Evolutionary conservation across 30 jellyfish, hydroid and myxozoan species (phyloP), one percentile per base, ranked within the genome.

Genomic region (Aurelia coerulea): DNA sequence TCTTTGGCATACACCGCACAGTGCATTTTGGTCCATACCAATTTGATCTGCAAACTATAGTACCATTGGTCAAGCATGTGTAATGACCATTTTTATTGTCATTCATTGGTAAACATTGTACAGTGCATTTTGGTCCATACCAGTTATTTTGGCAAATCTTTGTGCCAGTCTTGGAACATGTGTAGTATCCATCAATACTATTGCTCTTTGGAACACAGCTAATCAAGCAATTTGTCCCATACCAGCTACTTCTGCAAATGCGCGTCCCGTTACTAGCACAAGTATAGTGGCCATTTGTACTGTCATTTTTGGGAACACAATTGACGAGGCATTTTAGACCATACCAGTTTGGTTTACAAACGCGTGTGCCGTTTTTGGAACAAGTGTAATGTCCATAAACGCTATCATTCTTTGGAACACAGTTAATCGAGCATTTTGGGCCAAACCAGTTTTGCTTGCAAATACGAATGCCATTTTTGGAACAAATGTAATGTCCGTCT

Each of bases 11-110:
- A 67, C 95, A 86, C 33, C 10, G 58, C 0, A 33, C 69, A 5
- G 86, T 65, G 64, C 95, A 86, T n/a, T 76, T 86, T 53, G 15
- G 17, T 17, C 95, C 95, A 59, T 14, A 86, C 53, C 72, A 86
- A 31, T 86, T 52, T 10, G 65, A 56, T 12, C 46, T 31, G 49
- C 95, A 86, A n/a, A 52, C 10, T 65, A 65, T 86, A 62, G 32
- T 65, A 0, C 95, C 95, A 29, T 34, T 76, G 12, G 11, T 54
- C 50, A 81, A 64, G 80, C 95, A 86, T 1, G 41, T 65, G 70
- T 65, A 74, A 58, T 17, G 33, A 4, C 88, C 95, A 31, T 17
- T 10, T 5, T 68, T 42, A 17, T 23, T 49, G 62, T 64, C 62
- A 52, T 33, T 68, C 29, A 80, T 68, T 16, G 97, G 90, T 51